A percentile compares a stretch with the other conserved stretches of the same genome.
phyloP scores from a whole-genome alignment of 2,888 invertebrate genomes.

The Cryptus armator region DNA sequence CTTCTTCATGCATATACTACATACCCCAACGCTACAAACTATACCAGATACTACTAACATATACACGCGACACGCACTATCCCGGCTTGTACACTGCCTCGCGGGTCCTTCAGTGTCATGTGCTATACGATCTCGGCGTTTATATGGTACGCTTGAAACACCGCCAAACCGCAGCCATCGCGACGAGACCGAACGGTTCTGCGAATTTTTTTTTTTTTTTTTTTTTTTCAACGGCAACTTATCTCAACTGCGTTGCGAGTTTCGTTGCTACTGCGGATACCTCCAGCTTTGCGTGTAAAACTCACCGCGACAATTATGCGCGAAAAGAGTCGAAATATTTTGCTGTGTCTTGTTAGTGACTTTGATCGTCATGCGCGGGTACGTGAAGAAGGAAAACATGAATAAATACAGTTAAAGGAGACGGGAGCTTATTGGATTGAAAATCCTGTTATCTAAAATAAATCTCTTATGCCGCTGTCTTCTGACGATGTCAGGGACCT shows the following conservation, averaged over 20 bases:
- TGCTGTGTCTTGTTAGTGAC: slow-evolving; percentile 6
- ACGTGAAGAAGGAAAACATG: too few relatives aligned
- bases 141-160: slow-evolving; percentile 77
- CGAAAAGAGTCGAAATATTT: slow-evolving; percentile 42
- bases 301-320: slow-evolving; percentile 41
- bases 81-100: slow-evolving; percentile 3
- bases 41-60: slow-evolving; percentile 45
- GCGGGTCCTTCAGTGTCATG: slow-evolving; percentile 32
- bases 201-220: slow-evolving; percentile 72
- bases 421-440: too few relatives aligned
- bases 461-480: too few relatives aligned
- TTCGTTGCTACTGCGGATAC: slow-evolving; percentile 27
- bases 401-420: too few relatives aligned
- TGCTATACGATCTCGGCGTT: slow-evolving; percentile 58
- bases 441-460: too few relatives aligned
- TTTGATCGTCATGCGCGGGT: background rate
- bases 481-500: too few relatives aligned
- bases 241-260: slow-evolving; percentile 33
- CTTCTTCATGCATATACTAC: background rate
- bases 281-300: slow-evolving; percentile 16
- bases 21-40: background rate
- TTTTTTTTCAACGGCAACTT: slow-evolving; percentile 47
- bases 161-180: slow-evolving; percentile 82
- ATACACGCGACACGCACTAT: slow-evolving; percentile 43
- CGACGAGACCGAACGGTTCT: slow-evolving; percentile 72